Conservation (phyloP, 2,113 vertebrate species). For the Paratilapia polleni region DNA sequence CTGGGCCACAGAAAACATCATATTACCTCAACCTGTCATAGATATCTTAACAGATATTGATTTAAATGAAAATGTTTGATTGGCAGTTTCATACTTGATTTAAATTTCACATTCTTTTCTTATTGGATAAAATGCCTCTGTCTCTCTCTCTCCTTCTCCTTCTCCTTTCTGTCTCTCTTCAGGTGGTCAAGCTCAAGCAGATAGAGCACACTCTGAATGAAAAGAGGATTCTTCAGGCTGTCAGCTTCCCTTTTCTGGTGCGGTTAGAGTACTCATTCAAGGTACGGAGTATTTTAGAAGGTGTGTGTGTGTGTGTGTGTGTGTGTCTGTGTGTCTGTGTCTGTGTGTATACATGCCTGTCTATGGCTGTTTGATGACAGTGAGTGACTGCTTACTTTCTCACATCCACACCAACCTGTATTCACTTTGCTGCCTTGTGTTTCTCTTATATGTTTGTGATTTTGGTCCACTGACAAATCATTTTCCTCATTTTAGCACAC, state of each 20-base stretch:
- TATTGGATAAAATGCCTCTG: background rate
- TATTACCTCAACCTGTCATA: background rate
- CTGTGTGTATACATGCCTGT: background rate
- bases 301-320: background rate
- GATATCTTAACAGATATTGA: background rate
- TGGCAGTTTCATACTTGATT: background rate
- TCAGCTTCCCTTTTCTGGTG: slow-evolving; percentile 92
- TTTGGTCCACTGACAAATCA: background rate
- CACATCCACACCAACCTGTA: background rate
- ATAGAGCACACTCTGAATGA: slow-evolving; percentile 94
- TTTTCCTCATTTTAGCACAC: background rate
- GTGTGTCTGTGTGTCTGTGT: too few relatives aligned
- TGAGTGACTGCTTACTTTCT: background rate
- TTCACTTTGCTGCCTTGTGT: background rate
- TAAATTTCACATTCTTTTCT: background rate
- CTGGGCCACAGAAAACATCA: background rate
- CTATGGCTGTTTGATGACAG: background rate
- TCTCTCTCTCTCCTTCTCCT: background rate
- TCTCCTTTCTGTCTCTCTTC: slow-evolving; percentile 8
- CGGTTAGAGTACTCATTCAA: slow-evolving; percentile 92
- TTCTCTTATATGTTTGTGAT: background rate
- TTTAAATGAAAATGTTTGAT: background rate
- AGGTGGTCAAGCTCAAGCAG: slow-evolving; percentile 95
- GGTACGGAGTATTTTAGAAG: slow-evolving; percentile 66
- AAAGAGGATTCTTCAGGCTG: slow-evolving; percentile 92